Percentiles rank a stretch among this genome's conserved stretches.
phyloP scores from a whole-genome alignment of 1,140 invertebrate species.

The Carposina sasakii region DNA sequence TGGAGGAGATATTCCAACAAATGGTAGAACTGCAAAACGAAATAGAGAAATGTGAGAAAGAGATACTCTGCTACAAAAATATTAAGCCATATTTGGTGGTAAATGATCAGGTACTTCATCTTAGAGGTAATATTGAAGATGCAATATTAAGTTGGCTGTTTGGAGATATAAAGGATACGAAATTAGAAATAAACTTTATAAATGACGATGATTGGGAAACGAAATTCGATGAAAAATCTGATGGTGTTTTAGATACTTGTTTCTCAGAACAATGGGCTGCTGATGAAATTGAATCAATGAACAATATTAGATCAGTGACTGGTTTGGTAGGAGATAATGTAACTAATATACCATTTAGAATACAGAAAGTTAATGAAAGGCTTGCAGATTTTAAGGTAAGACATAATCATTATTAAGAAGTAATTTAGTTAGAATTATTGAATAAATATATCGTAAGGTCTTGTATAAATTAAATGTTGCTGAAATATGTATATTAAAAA shows the following conservation, averaged over 20 bases:
- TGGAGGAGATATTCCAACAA: slow-evolving; percentile 44
- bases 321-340: too few species aligned
- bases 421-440: too few species aligned
- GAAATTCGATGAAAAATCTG: slow-evolving; percentile 15
- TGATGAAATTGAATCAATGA: slow-evolving; percentile 50
- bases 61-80: slow-evolving; percentile 41
- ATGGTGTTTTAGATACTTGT: slow-evolving; percentile 38
- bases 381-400: slow-evolving; percentile 50
- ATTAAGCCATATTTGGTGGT: slow-evolving; percentile 40
- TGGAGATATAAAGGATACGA: slow-evolving; percentile 27
- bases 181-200: background rate
- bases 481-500: too few species aligned
- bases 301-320: slow-evolving; percentile 44
- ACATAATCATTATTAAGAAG: too few species aligned
- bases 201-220: slow-evolving; percentile 13
- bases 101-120: slow-evolving; percentile 28
- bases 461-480: too few species aligned
- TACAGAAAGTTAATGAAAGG: slow-evolving; percentile 33
- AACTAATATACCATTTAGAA: slow-evolving; percentile 33
- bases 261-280: slow-evolving; percentile 44
- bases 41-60: slow-evolving; percentile 54
- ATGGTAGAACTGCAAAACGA: slow-evolving; percentile 49
- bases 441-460: too few species aligned
- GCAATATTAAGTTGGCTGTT: slow-evolving; percentile 46
- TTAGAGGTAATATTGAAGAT: slow-evolving; percentile 44